Evolutionary conservation across 1,140 invertebrate species (phyloP).

Genomic region (Conus betulinus): DNA sequence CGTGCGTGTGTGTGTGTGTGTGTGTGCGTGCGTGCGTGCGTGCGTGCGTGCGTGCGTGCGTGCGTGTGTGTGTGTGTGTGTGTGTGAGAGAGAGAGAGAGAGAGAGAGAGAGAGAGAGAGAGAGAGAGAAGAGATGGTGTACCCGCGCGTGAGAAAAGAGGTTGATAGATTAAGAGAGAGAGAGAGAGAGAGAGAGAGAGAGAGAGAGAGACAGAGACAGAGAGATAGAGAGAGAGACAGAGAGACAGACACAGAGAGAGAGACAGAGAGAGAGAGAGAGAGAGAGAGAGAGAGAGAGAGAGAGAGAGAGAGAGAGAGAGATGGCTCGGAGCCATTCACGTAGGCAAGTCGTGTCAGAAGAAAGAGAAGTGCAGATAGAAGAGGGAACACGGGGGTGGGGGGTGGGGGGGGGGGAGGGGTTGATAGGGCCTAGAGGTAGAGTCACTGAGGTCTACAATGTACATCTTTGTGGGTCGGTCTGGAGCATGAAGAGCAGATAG

Average conservation of each 20-base stretch:
- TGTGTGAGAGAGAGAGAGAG: neutral
- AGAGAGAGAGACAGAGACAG: slow-evolving; percentile 9
- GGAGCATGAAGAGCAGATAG: too few species aligned
- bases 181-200: neutral
- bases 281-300: neutral
- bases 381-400: too few species aligned
- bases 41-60: neutral
- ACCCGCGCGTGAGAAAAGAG: neutral
- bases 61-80: too few species aligned
- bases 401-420: too few species aligned
- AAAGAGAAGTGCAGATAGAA: too few species aligned
- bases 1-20: slow-evolving; percentile 21
- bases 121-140: neutral
- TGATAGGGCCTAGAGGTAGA: too few species aligned
- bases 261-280: neutral
- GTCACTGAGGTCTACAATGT: too few species aligned
- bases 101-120: slow-evolving; percentile 17
- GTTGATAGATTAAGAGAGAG: neutral
- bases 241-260: slow-evolving; percentile 15
- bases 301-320: neutral
- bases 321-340: neutral
- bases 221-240: neutral
- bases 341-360: too few species aligned
- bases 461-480: too few species aligned
- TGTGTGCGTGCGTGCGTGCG: neutral